Conservation (phyloP, 1,140 invertebrate genomes). For the Magallana gigas region DNA sequence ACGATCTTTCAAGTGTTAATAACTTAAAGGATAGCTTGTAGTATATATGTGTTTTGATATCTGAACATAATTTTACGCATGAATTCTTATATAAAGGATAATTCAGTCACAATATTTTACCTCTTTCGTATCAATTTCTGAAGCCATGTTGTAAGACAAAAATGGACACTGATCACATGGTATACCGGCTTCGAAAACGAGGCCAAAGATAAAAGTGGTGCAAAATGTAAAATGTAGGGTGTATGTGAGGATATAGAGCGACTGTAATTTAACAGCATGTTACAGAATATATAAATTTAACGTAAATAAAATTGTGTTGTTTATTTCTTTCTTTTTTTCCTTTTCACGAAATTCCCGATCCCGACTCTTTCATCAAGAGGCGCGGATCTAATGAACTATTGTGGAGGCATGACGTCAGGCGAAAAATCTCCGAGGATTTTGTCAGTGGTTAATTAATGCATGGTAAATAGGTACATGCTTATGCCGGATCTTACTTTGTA, state of each 20-base stretch:
- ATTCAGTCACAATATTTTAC: constrained; percentile 34
- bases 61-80: background rate
- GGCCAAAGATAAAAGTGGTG: background rate
- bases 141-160: constrained; percentile 31
- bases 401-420: too few species aligned
- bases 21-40: background rate
- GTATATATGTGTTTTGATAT: background rate
- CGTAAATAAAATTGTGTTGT: background rate
- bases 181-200: constrained; percentile 34
- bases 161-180: constrained; percentile 33
- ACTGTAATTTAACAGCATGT: background rate
- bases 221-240: background rate
- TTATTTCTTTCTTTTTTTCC: background rate
- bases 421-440: too few species aligned
- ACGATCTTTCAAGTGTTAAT: background rate
- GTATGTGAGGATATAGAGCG: background rate
- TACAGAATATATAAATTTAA: background rate
- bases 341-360: background rate
- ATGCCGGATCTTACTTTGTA: too few species aligned
- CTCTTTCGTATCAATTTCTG: constrained; percentile 37
- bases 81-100: background rate
- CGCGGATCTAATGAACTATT: constrained; percentile 10
- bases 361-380: background rate
- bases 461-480: too few species aligned
- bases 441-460: too few species aligned